These are phyloP conservation scores for Hydrolagus affinis DNA, from an alignment of 2,113 vertebrate genomes.

Conservation along the genomic window DNA sequence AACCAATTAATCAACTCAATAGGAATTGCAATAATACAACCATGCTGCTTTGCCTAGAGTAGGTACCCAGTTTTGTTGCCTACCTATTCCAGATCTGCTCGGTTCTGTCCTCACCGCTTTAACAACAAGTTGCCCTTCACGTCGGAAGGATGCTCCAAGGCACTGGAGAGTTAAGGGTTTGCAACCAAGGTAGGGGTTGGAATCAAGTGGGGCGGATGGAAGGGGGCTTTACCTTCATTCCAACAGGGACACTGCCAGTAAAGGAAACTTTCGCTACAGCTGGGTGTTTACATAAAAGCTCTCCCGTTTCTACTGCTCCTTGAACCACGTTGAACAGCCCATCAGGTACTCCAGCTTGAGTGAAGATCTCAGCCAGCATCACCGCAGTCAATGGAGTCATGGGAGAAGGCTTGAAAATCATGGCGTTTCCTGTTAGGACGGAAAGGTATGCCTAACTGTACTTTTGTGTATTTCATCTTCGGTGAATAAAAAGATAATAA, in stretches of 20 bases:
- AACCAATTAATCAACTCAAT: too few species aligned
- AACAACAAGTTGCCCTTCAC: too few species aligned
- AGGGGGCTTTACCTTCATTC: slow-evolving; percentile 69
- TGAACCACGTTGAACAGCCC: slow-evolving; percentile 94
- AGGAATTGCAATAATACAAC: too few species aligned
- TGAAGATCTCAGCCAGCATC: slow-evolving; percentile 84
- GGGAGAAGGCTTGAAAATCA: slow-evolving; percentile 91
- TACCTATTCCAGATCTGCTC: too few species aligned
- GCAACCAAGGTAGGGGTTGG: too few species aligned
- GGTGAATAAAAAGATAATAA: not conserved
- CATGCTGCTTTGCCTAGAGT: too few species aligned
- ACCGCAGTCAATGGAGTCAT: slow-evolving; percentile 75
- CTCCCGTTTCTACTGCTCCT: slow-evolving; percentile 77
- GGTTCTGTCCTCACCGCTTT: too few species aligned
- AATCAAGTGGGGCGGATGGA: not conserved
- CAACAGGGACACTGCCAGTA: slow-evolving; percentile 89
- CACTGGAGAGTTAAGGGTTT: too few species aligned
- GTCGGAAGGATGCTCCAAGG: too few species aligned
- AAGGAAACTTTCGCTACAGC: slow-evolving; percentile 91
- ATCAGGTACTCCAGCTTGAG: slow-evolving; percentile 71
- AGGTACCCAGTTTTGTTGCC: too few species aligned
- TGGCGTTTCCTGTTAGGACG: slow-evolving; percentile 71
- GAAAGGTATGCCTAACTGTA: not conserved
- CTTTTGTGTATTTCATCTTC: not conserved
- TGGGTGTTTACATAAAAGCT: slow-evolving; percentile 75